Conservation (phyloP, 2,797 vertebrate species). For the Galagoides demidoff region DNA sequence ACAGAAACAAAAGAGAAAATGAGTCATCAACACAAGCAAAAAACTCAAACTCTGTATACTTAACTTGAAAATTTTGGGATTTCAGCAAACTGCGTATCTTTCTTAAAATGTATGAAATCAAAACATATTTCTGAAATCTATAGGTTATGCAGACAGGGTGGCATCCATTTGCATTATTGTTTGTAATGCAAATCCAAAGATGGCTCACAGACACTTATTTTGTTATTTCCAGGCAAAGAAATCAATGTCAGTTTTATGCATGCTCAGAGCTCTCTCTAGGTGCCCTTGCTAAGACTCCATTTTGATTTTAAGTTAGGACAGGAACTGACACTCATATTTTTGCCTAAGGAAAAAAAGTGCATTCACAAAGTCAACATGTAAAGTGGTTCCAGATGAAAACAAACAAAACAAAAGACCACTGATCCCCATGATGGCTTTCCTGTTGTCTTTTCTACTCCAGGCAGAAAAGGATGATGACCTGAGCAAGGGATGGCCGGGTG, state of each 20-base stretch:
- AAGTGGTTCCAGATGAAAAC: slow-evolving; percentile 58
- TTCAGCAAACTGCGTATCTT: slow-evolving; percentile 65
- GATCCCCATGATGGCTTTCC: slow-evolving; percentile 66
- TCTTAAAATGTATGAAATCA: slow-evolving; percentile 76
- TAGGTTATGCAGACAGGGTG: slow-evolving; percentile 79
- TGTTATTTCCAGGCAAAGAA: slow-evolving; percentile 87
- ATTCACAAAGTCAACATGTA: slow-evolving; percentile 79
- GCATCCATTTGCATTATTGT: slow-evolving; percentile 86
- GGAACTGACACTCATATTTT: slow-evolving; percentile 84
- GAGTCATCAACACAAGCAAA: slow-evolving; percentile 88
- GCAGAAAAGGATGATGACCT: background rate
- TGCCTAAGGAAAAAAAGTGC: slow-evolving; percentile 85
- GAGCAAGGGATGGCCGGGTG: background rate
- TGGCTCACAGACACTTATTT: slow-evolving; percentile 83
- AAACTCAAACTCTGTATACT: slow-evolving; percentile 85
- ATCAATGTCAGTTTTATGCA: slow-evolving; percentile 83
- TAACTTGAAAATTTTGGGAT: slow-evolving; percentile 71
- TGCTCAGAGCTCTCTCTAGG: background rate
- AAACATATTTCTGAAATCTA: slow-evolving; percentile 68
- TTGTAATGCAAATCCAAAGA: slow-evolving; percentile 87
- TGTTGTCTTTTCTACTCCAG: slow-evolving; percentile 76
- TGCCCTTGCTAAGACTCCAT: background rate
- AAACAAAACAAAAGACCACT: slow-evolving; percentile 58
- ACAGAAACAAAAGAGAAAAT: slow-evolving; percentile 90
- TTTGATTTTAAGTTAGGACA: background rate